phyloP scores from a whole-genome alignment of 30 jellyfish, hydroid and myxozoan genomes.

The Aurelia coerulea region DNA sequence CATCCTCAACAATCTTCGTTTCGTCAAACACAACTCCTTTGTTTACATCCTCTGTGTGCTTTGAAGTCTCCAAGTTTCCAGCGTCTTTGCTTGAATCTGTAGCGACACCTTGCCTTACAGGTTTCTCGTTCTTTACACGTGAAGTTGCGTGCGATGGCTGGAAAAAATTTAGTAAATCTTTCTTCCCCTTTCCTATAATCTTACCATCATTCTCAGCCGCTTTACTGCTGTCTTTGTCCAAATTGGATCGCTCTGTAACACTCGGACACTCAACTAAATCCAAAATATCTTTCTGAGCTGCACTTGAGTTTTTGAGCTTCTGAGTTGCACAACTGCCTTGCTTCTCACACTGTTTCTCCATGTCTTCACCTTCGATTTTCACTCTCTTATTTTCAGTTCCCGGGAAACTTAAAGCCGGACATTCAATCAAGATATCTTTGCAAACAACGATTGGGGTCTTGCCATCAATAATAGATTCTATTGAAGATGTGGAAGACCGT shows the following conservation, averaged over 20 bases:
- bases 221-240: no score
- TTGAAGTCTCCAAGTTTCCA: no score
- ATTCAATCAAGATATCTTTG: conserved; percentile 2
- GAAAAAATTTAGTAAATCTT: no score
- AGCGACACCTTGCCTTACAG: no score
- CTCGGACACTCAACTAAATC: conserved; percentile 1
- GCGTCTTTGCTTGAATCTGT: no score
- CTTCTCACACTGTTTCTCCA: no score
- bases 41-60: no score
- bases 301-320: not conserved
- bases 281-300: not conserved
- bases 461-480: not conserved
- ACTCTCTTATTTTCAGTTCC: not conserved
- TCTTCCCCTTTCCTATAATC: no score
- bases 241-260: not conserved
- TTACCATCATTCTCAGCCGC: no score
- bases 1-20: not conserved
- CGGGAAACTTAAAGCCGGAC: conserved; percentile 9
- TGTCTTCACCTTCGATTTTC: not conserved
- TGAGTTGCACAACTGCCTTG: not conserved
- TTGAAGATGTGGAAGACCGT: not conserved
- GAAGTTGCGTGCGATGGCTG: no score
- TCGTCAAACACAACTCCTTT: not conserved
- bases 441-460: not conserved
- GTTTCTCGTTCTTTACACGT: no score